Evolutionary conservation across 2,888 invertebrate species (phyloP).

Genomic region (Spilarctia lutea): DNA sequence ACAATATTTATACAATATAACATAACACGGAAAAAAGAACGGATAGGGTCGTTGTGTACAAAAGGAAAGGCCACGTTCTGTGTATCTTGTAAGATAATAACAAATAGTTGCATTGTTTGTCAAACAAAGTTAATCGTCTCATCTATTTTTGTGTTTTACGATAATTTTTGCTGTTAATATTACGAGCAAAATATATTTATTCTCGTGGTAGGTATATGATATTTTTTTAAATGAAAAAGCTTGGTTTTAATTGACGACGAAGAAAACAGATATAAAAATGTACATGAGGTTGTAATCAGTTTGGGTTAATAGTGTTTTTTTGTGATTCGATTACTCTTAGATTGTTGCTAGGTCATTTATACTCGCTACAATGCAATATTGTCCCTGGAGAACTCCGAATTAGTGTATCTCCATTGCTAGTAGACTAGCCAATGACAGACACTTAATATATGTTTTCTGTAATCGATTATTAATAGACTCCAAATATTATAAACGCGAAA

Average conservation of each 20-base stretch:
- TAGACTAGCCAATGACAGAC: too few species aligned
- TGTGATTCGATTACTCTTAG: too few species aligned
- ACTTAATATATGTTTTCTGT: too few species aligned
- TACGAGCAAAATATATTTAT: not conserved
- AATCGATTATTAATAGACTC: too few species aligned
- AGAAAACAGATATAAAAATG: not conserved
- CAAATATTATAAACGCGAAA: too few species aligned
- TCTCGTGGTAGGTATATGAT: not conserved
- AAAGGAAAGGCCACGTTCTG: not conserved
- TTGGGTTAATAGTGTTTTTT: not conserved
- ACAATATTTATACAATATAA: not conserved
- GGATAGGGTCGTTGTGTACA: not conserved
- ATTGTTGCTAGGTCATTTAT: too few species aligned
- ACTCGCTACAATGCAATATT: too few species aligned
- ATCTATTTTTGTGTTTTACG: not conserved
- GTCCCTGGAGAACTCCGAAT: not conserved
- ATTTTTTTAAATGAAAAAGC: not conserved
- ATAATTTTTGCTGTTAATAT: not conserved
- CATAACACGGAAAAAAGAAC: not conserved
- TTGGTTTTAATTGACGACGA: too few species aligned
- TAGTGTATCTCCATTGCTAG: not conserved
- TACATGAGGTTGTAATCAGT: not conserved
- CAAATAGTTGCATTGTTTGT: conserved; percentile 1
- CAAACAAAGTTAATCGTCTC: not conserved
- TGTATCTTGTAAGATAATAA: not conserved